Conservation (phyloP, 1,140 invertebrate species). For the Drosophila leontia region DNA sequence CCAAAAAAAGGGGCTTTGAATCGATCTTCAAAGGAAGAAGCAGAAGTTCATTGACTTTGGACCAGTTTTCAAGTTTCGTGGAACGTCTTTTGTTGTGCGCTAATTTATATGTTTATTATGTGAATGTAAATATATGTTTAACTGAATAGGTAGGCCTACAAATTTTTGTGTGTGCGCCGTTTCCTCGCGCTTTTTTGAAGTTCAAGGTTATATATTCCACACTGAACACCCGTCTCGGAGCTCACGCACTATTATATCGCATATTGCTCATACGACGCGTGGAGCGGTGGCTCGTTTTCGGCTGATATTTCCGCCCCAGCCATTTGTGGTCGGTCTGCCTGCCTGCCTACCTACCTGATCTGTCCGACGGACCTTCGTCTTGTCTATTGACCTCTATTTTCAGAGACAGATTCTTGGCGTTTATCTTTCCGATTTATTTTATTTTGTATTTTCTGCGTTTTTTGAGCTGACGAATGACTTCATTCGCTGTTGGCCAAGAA, state of each 20-base stretch:
- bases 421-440: constrained; percentile 6
- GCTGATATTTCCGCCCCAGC: constrained; percentile 62
- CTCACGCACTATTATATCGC: constrained; percentile 11
- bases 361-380: constrained; percentile 57
- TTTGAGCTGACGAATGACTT: constrained; percentile 48
- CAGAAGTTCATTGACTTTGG: constrained; percentile 74
- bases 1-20: constrained; percentile 14
- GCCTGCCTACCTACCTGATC: constrained; percentile 34
- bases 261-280: constrained; percentile 68
- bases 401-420: constrained; percentile 22
- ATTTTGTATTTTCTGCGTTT: constrained; percentile 22
- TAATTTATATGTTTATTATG: constrained; percentile 54
- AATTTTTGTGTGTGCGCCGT: constrained; percentile 23
- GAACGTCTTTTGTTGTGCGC: constrained; percentile 41
- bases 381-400: constrained; percentile 81
- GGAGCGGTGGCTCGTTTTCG: constrained; percentile 20
- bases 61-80: constrained; percentile 57
- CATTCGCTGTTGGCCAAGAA: constrained; percentile 10
- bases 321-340: neutral
- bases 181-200: constrained; percentile 68
- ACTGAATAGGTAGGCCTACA: constrained; percentile 67
- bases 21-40: constrained; percentile 31
- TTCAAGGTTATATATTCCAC: constrained; percentile 67
- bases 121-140: constrained; percentile 48
- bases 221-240: constrained; percentile 55